Base-by-base conservation (phyloP, 2,888 invertebrate species). In the Lasioglossum pauxillum region DNA sequence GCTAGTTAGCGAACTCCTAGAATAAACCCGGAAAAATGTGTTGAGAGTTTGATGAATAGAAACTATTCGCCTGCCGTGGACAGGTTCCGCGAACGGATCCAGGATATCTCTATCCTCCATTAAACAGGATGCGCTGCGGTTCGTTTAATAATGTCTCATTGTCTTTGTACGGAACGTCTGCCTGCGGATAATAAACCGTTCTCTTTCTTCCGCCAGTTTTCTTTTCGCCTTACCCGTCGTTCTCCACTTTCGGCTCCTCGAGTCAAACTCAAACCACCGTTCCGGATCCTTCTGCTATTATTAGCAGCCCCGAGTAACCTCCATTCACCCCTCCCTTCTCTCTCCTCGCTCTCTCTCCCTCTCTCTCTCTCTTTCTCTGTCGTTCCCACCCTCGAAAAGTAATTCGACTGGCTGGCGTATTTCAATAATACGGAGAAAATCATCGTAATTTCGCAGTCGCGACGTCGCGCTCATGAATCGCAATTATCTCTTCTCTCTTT, bases 131-230 rank as follows among this genome's bases (percentile, higher is more conserved):
- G 73, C 76, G 41, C 77, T 60, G 38, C 46, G 78, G 82, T 53
- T 82, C 83, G 84, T 80, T 89, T 89, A 90, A 88, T 90, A 89
- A 90, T 86, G 84, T 88, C 90, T 76, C 86, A 83, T 91, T 90
- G 90, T 82, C 88, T 90, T 86, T 84, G 74, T 79, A 83, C 60
- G 53, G 71, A 78, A 82, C 80, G 85, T 82, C 82, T 75, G 75
- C 75, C 74, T 71, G 75, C 46, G 74, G 81, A 86, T 88, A 91
- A 90, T 89, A 90, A 86, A 91, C 77, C 75, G 87, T 85, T 78
- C 79, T 12, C 74, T 77, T 71, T 60, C 53, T 85, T 75, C 80
- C 38, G 27, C 38, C 69, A 44, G 38, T 78, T 69, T 46, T 82
- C 83, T 75, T 81, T 81, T 74, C 67, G 67, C 60, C 75, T 75